Evolutionary conservation across 2,888 invertebrate species (phyloP).

Genomic region (Pardosa pseudoannulata): DNA sequence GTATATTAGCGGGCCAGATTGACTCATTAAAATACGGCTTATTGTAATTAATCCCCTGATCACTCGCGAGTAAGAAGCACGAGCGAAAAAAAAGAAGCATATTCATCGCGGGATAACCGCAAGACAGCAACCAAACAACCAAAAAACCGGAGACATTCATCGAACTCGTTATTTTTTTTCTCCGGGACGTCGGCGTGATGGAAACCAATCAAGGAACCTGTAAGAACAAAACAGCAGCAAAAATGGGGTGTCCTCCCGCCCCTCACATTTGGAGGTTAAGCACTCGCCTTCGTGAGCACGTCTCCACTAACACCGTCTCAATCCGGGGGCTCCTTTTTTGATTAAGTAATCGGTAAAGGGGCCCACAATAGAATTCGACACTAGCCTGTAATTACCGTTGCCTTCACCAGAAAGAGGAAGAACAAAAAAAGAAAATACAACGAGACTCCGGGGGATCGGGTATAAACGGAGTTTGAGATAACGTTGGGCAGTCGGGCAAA

Average conservation of each 20-base stretch:
- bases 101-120: neutral
- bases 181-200: neutral
- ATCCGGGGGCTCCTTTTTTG: constrained; percentile 61
- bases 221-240: neutral
- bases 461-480: neutral
- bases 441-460: neutral
- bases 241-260: neutral
- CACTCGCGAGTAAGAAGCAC: too few species aligned
- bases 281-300: constrained; percentile 38
- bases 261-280: constrained; percentile 55
- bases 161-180: neutral
- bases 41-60: neutral
- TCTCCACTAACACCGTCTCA: constrained; percentile 41
- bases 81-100: neutral
- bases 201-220: neutral
- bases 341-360: constrained; percentile 66
- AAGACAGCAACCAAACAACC: neutral
- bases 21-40: neutral
- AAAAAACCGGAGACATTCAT: neutral
- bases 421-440: neutral
- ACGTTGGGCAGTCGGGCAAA: too few species aligned
- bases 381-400: constrained; percentile 46
- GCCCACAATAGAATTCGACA: constrained; percentile 52
- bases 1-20: neutral
- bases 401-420: neutral